Evolutionary conservation across 2,888 invertebrate genomes (phyloP).

Genomic region (Zaprionus bogoriensis): DNA sequence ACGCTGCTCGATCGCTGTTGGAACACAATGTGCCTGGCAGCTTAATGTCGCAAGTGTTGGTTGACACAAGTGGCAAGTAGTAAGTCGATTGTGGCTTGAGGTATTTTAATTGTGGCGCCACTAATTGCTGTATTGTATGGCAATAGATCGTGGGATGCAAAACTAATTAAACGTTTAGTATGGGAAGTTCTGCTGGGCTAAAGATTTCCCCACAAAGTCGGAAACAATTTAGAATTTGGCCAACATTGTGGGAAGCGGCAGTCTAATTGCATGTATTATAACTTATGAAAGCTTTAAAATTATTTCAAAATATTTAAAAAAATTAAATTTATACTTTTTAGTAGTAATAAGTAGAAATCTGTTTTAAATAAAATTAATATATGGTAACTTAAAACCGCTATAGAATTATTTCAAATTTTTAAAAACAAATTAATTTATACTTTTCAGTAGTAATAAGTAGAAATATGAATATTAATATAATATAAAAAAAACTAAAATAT

Average conservation of each 20-base stretch:
- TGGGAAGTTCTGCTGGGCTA: background rate
- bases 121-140: conserved; percentile 22
- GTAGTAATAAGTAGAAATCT: too few relatives aligned
- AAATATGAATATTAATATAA: too few relatives aligned
- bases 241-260: background rate
- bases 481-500: too few relatives aligned
- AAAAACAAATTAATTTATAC: too few relatives aligned
- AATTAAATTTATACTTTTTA: too few relatives aligned
- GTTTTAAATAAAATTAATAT: too few relatives aligned
- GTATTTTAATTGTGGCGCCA: conserved; percentile 37
- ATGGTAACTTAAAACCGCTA: too few relatives aligned
- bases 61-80: background rate
- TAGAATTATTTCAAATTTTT: too few relatives aligned
- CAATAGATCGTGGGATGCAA: conserved; percentile 4
- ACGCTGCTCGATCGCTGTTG: conserved; percentile 43
- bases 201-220: background rate
- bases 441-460: too few relatives aligned
- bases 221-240: background rate
- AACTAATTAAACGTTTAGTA: background rate
- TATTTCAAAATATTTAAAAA: too few relatives aligned
- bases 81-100: background rate
- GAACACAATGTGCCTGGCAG: conserved; percentile 16
- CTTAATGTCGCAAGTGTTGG: conserved; percentile 3
- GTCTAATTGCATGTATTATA: too few relatives aligned
- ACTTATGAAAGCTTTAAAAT: too few relatives aligned